Base-by-base conservation (phyloP, 2,113 vertebrate genomes). In the Grus americana region DNA sequence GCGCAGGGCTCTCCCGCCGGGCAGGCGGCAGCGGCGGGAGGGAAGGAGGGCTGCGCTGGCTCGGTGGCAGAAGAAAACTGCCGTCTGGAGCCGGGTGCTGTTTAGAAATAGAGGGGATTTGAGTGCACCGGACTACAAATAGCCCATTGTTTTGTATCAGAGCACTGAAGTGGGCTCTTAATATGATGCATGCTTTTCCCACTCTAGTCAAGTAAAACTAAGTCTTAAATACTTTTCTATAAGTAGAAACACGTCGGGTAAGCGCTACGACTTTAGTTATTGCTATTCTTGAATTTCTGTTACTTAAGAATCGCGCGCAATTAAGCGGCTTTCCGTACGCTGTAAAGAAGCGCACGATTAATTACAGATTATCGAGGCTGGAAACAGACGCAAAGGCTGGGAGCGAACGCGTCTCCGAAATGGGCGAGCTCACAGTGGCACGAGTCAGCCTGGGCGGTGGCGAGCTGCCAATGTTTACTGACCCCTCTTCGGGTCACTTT, bases 381-480 rank as follows among this genome's bases (percentile, higher is more conserved):
- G 57, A 30, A 91, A 90, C 12, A 88, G 91, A 44, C 3, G 76
- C 79, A 13, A 36, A 49, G 47, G 52, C 75, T 13, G 70, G 59
- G 12, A 88, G 86, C 66, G 62, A 49, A 18, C 58, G 40, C 72
- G 82, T 11, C 83, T 59, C 66, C 66, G 36, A 19, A 24, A 24
- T 5, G 78, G 80, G 90, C 81, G 71, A 88, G 81, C 85, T 36
- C 40, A 4, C 36, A 6, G 8, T 12, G 22, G 94, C 52, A 36
- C 18, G 75, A 54, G 85, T 12, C 84, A 27, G 88, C 42, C 58
- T 4, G 88, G 30, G 46, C 38, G 29, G 79, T 66, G 90, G 90
- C 94, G 38, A 84, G 75, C 76, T 57, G 88, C 93, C 97, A 92
- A 30, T 81, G 92, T 95, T 91, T 92, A 88, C 95, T 87, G 93